phyloP scores from a whole-genome alignment of 2,888 invertebrate species.

The Patella pellucida region DNA sequence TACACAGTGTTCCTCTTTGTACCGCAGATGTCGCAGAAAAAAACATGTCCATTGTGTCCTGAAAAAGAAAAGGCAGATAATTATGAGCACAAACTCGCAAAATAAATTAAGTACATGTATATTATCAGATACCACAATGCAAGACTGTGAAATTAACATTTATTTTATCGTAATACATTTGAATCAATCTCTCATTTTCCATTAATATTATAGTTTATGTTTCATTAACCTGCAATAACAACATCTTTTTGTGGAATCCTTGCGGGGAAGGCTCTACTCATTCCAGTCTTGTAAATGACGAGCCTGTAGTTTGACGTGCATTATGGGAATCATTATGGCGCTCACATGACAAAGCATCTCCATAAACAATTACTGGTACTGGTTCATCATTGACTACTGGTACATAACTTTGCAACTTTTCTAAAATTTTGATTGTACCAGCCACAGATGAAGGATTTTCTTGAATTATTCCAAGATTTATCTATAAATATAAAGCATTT shows the following conservation, averaged over 20 bases:
- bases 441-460: not conserved
- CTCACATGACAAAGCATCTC: not conserved
- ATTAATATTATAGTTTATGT: not conserved
- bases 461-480: not conserved
- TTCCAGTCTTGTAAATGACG: not conserved
- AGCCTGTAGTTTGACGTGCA: not conserved
- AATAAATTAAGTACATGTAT: not conserved
- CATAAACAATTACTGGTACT: not conserved
- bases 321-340: not conserved
- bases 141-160: not conserved
- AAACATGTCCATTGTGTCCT: not conserved
- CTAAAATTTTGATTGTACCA: not conserved
- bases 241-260: not conserved
- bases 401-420: not conserved
- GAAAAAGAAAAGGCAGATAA: not conserved
- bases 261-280: not conserved
- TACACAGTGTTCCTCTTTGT: not conserved
- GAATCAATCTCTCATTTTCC: too few species aligned
- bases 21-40: not conserved
- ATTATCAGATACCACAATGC: not conserved
- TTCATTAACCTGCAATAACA: not conserved
- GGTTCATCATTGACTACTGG: not conserved
- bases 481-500: not conserved
- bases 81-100: not conserved
- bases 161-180: too few species aligned